Percentiles rank a stretch among this genome's conserved stretches.
phyloP scores from a whole-genome alignment of 2,888 invertebrate genomes.

The Empis livida region DNA sequence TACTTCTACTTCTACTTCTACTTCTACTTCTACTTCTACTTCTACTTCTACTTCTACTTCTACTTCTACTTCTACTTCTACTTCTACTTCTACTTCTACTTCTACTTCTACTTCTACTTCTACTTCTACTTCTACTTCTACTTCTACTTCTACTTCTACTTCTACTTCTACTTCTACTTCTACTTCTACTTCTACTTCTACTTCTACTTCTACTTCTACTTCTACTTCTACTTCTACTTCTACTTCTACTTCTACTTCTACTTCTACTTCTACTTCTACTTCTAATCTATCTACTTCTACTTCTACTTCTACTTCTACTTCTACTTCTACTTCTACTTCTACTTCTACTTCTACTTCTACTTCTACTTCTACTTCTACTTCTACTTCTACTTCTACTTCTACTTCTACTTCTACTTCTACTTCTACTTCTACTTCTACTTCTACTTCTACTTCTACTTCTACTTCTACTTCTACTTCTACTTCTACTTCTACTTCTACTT shows the following conservation, averaged over 20 bases:
- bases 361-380: slow-evolving; percentile 3
- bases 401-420: no score
- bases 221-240: slow-evolving; percentile 5
- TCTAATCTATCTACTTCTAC: slow-evolving; percentile 4
- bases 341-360: slow-evolving; percentile 5
- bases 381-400: no score
- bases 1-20: no score
- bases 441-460: no score
- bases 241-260: slow-evolving; percentile 6
- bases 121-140: slow-evolving; percentile 5
- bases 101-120: slow-evolving; percentile 5
- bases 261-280: slow-evolving; percentile 6
- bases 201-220: slow-evolving; percentile 6
- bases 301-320: slow-evolving; percentile 5
- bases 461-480: no score
- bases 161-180: slow-evolving; percentile 5
- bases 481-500: no score
- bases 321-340: slow-evolving; percentile 3
- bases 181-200: slow-evolving; percentile 4
- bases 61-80: no score
- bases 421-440: no score
- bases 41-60: no score
- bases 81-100: no score
- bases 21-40: no score
- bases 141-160: slow-evolving; percentile 5